Base-by-base conservation (phyloP, 2,113 vertebrate species). In the Phylloscopus whistleri region DNA sequence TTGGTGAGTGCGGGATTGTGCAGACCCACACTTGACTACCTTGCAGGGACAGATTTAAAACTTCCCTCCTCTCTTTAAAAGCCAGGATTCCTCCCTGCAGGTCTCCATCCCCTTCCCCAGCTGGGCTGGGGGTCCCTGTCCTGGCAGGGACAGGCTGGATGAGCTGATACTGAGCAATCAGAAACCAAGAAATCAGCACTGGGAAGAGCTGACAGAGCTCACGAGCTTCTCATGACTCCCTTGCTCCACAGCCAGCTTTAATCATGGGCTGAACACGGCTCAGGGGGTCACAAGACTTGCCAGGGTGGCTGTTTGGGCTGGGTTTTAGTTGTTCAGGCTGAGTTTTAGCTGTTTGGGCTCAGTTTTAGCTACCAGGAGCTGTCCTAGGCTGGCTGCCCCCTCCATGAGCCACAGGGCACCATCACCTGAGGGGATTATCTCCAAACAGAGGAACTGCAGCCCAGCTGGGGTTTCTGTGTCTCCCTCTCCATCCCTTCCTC, bases 141-240 rank as follows among this genome's bases (percentile, higher is more conserved):
- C 35, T 15, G 43, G 16, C 49, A 2, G 0, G 15, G 41, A 2
- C 2, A 17, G 22, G 0, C 53, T 28, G 55, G n/a, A 7, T 31
- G 39, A n/a, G 1, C 26, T 8, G 49, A 51, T 11, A 4, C 1
- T 0, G 1, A 20, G 11, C 16, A 18, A 2, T 8, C 58, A 60
- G 41, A 24, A 62, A 58, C 11, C 20, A 5, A 53, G 60, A 6
- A 9, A 26, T 14, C 69, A 48, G 35, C 41, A 3, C 6, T 12
- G 66, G 21, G 53, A 24, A 6, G 1, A 53, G 74, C 9, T 75
- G 79, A 52, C 18, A 48, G 83, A 66, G 94, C 75, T 87, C 75
- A 72, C 49, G 33, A 79, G 82, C 82, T 46, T 3, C 89, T 56
- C 94, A 7, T 51, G 90, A 74, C 82, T 55, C 46, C 69, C 56